Conservation (phyloP, 2,888 invertebrate genomes). For the Melanophora roralis region DNA sequence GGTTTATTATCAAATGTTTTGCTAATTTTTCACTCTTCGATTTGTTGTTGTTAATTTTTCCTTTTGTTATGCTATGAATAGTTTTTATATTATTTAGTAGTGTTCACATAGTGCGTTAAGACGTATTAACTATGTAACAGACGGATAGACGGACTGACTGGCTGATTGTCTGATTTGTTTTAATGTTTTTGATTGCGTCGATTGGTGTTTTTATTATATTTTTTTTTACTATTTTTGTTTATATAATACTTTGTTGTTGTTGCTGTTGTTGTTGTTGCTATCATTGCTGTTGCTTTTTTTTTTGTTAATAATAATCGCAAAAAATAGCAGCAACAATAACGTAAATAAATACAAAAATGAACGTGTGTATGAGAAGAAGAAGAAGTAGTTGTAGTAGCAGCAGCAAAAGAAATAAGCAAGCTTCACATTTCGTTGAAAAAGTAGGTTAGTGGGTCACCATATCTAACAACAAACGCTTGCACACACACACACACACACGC, state of each 20-base stretch:
- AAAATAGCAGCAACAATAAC: conserved; percentile 38
- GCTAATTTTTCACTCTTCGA: no score
- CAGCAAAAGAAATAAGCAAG: conserved; percentile 58
- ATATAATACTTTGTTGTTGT: conserved; percentile 55
- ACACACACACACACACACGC: conserved; percentile 27
- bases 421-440: conserved; percentile 79
- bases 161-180: background rate
- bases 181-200: conserved; percentile 47
- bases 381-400: no score
- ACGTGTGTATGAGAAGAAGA: background rate
- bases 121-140: conserved; percentile 6
- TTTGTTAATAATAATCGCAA: conserved; percentile 65
- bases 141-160: conserved; percentile 6
- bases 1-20: no score
- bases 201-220: conserved; percentile 26
- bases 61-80: background rate
- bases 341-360: conserved; percentile 10
- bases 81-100: background rate
- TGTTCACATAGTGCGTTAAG: background rate
- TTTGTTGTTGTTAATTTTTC: no score
- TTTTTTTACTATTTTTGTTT: no score
- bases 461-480: conserved; percentile 70
- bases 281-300: conserved; percentile 8
- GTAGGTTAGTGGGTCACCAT: conserved; percentile 88
- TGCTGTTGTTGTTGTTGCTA: background rate